Evolutionary conservation across 1,140 invertebrate genomes (phyloP).

Genomic region (Ips nitidus): DNA sequence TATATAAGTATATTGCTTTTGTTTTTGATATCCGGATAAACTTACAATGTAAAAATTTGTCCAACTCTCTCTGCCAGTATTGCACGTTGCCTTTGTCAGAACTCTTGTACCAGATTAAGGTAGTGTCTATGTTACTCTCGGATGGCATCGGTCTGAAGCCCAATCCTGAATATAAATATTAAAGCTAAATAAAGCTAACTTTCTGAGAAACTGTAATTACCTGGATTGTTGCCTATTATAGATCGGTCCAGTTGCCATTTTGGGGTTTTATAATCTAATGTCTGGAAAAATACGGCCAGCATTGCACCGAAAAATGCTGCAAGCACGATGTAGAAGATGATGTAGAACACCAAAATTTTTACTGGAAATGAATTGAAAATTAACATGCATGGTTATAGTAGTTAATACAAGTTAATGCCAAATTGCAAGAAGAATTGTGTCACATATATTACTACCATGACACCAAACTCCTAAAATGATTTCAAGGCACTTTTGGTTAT

Average conservation of each 20-base stretch:
- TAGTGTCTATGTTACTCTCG: constrained; percentile 81
- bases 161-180: constrained; percentile 62
- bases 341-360: constrained; percentile 92
- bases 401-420: too few species aligned
- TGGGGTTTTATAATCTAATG: constrained; percentile 79
- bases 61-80: constrained; percentile 74
- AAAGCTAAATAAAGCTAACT: not conserved
- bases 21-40: constrained; percentile 9
- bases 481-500: too few species aligned
- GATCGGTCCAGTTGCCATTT: constrained; percentile 84
- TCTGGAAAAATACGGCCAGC: constrained; percentile 91
- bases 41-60: constrained; percentile 74
- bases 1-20: not conserved
- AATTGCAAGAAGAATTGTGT: too few species aligned
- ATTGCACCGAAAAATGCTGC: constrained; percentile 88
- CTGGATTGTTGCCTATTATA: constrained; percentile 89
- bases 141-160: constrained; percentile 90
- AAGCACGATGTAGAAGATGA: constrained; percentile 88
- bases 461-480: too few species aligned
- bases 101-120: constrained; percentile 89
- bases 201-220: constrained; percentile 55
- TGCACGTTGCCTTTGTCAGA: constrained; percentile 71
- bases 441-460: too few species aligned
- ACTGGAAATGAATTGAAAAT: constrained; percentile 62
- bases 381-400: not conserved